phyloP scores from a whole-genome alignment of 1,140 invertebrate genomes.

The Chlorops oryzae region DNA sequence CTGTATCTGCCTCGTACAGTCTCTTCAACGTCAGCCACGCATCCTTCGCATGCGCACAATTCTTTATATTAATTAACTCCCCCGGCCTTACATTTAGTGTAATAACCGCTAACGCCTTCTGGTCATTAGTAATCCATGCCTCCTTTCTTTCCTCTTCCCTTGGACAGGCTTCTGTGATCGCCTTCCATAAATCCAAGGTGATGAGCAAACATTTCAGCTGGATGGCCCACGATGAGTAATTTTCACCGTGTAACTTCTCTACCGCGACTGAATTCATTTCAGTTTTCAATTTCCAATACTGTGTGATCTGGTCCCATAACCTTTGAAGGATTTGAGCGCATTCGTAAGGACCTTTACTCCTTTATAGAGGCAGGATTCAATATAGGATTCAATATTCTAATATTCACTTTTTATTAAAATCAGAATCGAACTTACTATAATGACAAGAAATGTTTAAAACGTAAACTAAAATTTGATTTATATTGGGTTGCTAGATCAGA shows the following conservation, averaged over 20 bases:
- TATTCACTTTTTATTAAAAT: no score
- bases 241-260: slow-evolving; percentile 5
- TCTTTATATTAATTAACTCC: slow-evolving; percentile 12
- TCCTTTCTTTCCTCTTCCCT: background rate
- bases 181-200: slow-evolving; percentile 9
- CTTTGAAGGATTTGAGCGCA: no score
- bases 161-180: background rate
- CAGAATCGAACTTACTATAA: no score
- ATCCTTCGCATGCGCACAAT: slow-evolving; percentile 5
- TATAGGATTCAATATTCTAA: no score
- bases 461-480: no score
- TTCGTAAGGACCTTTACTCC: no score
- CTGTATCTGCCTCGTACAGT: slow-evolving; percentile 7
- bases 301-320: no score
- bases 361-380: no score
- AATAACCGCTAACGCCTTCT: slow-evolving; percentile 10
- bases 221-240: slow-evolving; percentile 4
- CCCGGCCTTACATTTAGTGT: slow-evolving; percentile 10
- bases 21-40: slow-evolving; percentile 4
- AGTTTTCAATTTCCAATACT: no score
- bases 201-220: slow-evolving; percentile 9
- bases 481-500: no score
- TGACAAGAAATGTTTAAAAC: no score
- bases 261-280: no score
- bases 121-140: background rate